phyloP scores from a whole-genome alignment of 1,140 invertebrate species.

The Rhopalosiphum padi region DNA sequence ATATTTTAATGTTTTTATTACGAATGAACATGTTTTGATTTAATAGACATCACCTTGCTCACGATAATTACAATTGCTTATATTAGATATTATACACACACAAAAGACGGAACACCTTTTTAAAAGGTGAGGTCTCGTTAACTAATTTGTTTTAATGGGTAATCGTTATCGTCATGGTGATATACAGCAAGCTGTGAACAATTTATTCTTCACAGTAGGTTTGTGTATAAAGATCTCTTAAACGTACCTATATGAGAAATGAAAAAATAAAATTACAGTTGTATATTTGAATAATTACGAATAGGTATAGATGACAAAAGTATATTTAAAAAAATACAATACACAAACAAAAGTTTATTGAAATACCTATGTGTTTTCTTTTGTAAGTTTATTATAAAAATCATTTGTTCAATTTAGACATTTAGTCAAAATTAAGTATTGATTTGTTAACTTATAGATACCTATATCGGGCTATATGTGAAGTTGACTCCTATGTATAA shows the following conservation, averaged over 20 bases:
- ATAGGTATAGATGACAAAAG: neutral
- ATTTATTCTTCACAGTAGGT: neutral
- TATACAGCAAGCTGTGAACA: neutral
- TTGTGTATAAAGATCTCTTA: neutral
- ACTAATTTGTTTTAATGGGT: neutral
- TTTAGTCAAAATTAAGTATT: no score
- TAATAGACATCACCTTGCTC: neutral
- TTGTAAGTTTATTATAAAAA: neutral
- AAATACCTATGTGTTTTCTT: neutral
- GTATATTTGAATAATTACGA: neutral
- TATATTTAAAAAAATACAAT: no score
- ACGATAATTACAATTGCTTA: neutral
- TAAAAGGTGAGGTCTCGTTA: slow-evolving; percentile 5
- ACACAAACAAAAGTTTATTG: neutral
- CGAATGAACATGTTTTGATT: slow-evolving; percentile 17
- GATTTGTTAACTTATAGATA: no score
- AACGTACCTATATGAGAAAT: neutral
- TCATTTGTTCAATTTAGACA: no score
- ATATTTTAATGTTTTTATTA: slow-evolving; percentile 17
- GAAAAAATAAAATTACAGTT: neutral
- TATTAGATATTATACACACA: slow-evolving; percentile 7
- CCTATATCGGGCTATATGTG: no score
- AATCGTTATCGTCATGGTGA: neutral
- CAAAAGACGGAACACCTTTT: slow-evolving; percentile 7
- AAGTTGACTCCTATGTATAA: no score